These are phyloP conservation scores for Engystomops pustulosus DNA, from an alignment of 2,113 vertebrate species.

Conservation along the genomic window DNA sequence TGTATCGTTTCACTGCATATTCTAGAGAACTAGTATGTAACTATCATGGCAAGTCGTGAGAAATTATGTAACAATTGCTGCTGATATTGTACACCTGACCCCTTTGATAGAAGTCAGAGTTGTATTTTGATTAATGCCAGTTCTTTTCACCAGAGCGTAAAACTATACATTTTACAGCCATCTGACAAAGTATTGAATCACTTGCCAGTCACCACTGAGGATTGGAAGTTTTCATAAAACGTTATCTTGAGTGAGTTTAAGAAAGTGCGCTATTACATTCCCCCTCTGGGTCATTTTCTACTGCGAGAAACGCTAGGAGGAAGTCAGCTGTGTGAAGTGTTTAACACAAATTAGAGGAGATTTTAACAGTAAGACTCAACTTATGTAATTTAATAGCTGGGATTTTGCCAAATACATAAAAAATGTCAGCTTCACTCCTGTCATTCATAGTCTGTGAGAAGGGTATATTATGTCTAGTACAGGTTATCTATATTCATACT, in stretches of 20 bases:
- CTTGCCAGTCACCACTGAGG: slow-evolving; percentile 29
- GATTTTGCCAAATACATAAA: slow-evolving; percentile 15
- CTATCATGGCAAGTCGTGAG: background rate
- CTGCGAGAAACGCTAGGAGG: slow-evolving; percentile 26
- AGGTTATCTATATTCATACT: background rate
- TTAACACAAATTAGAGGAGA: slow-evolving; percentile 39
- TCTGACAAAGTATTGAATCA: slow-evolving; percentile 38
- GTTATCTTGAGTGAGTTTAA: slow-evolving; percentile 3
- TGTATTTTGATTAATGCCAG: slow-evolving; percentile 21
- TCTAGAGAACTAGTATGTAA: background rate
- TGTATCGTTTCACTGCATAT: background rate
- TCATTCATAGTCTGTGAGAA: background rate
- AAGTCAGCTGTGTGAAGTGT: slow-evolving; percentile 22
- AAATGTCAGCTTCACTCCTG: slow-evolving; percentile 4
- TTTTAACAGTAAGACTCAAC: slow-evolving; percentile 34
- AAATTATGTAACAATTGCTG: background rate
- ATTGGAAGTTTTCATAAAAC: background rate
- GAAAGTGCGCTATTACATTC: slow-evolving; percentile 27
- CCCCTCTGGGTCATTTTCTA: slow-evolving; percentile 21
- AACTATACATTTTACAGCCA: slow-evolving; percentile 45
- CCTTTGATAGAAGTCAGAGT: slow-evolving; percentile 21
- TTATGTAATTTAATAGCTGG: slow-evolving; percentile 46
- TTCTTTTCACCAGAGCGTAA: slow-evolving; percentile 42
- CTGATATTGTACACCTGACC: slow-evolving; percentile 17
- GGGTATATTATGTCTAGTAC: background rate